phyloP scores from a whole-genome alignment of 2,888 invertebrate species.

The Drosophila paramelanica region DNA sequence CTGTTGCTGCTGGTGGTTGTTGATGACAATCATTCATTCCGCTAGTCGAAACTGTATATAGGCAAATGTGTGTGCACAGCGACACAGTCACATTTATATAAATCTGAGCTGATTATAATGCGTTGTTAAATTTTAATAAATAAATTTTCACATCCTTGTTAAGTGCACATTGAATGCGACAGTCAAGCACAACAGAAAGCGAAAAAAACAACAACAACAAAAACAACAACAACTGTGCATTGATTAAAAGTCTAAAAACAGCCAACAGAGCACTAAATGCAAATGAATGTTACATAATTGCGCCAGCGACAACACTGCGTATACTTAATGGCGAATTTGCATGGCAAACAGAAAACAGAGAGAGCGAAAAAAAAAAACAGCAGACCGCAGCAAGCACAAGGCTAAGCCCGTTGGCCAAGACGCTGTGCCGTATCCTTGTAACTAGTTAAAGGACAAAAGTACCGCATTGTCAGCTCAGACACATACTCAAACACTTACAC shows the following conservation, averaged over 20 bases:
- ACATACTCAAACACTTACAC: constrained; percentile 19
- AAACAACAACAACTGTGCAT: constrained; percentile 50
- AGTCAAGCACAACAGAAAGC: constrained; percentile 14
- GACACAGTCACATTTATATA: constrained; percentile 44
- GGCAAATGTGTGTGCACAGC: constrained; percentile 42
- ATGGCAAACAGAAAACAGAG: constrained; percentile 26
- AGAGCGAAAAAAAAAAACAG: not conserved
- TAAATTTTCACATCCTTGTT: constrained; percentile 83
- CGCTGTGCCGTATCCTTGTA: constrained; percentile 58
- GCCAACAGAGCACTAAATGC: constrained; percentile 46
- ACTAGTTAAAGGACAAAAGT: constrained; percentile 71
- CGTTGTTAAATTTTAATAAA: constrained; percentile 83
- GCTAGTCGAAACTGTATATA: constrained; percentile 48
- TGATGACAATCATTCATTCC: constrained; percentile 65
- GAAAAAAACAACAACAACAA: not conserved
- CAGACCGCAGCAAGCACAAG: constrained; percentile 22
- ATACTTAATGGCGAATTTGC: constrained; percentile 69
- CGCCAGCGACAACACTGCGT: constrained; percentile 56
- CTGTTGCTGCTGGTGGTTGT: constrained; percentile 58
- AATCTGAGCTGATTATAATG: constrained; percentile 82
- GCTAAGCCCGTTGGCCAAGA: constrained; percentile 38
- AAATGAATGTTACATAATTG: constrained; percentile 75
- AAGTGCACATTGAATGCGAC: constrained; percentile 67
- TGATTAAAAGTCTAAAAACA: constrained; percentile 60
- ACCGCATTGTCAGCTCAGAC: constrained; percentile 57